These are phyloP conservation scores for Chionodraco myersi DNA, from an alignment of 2,113 vertebrate species.

Conservation along the genomic window DNA sequence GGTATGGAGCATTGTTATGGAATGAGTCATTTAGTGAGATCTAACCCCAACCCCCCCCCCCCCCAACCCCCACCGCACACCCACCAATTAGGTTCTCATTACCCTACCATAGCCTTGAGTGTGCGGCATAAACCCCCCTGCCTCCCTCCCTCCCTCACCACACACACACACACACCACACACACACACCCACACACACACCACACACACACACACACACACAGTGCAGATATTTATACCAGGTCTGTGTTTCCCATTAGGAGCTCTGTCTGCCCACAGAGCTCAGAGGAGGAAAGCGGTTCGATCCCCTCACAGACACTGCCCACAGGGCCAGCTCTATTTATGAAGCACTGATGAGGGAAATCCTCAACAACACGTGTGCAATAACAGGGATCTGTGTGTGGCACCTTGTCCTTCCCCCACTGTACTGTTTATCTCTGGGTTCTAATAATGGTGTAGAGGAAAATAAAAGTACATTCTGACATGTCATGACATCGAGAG, in stretches of 20 bases:
- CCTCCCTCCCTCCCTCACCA: slow-evolving; percentile 29
- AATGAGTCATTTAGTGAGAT: slow-evolving; percentile 60
- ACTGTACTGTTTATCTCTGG: neutral
- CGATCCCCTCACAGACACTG: slow-evolving; percentile 26
- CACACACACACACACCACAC: neutral
- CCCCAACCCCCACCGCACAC: too few relatives aligned
- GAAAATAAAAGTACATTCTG: too few relatives aligned
- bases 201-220: slow-evolving; percentile 1
- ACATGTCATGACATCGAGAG: too few relatives aligned
- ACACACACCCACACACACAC: neutral
- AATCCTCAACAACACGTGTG: slow-evolving; percentile 26
- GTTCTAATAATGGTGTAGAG: neutral
- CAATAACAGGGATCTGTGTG: slow-evolving; percentile 9
- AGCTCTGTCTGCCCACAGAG: slow-evolving; percentile 36
- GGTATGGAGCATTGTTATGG: slow-evolving; percentile 54
- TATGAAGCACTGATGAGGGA: slow-evolving; percentile 35
- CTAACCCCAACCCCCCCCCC: slow-evolving; percentile 27
- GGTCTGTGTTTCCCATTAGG: slow-evolving; percentile 75
- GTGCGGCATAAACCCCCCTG: slow-evolving; percentile 38
- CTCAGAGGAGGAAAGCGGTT: slow-evolving; percentile 48
- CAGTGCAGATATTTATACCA: slow-evolving; percentile 67
- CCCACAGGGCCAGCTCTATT: slow-evolving; percentile 20
- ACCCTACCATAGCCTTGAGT: slow-evolving; percentile 57
- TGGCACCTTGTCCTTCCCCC: slow-evolving; percentile 7
- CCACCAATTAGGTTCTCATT: slow-evolving; percentile 65